Evolutionary conservation across 1,140 invertebrate genomes (phyloP), one percentile per base, ranked within the genome.

Genomic region (Lepeophtheirus salmonis): DNA sequence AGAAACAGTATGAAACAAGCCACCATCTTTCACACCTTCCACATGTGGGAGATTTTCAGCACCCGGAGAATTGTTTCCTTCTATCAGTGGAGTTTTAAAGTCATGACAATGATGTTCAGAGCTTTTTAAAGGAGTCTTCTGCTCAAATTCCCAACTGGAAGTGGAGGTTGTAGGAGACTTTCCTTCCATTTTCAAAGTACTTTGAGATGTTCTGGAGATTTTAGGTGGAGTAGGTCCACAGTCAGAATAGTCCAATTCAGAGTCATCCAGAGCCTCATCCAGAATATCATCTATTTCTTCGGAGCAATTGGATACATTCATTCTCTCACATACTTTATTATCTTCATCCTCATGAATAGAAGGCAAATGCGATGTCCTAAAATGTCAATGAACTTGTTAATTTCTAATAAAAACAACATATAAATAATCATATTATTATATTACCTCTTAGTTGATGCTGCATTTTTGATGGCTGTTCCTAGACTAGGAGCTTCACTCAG

Each of bases 231-330:
- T 25, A 51, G 57, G 30, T 14, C 10, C 12, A 16, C 10, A 12
- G 22, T 18, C 53, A 21, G 16, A 18, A 6, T 22, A 16, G 12
- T 21, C 53, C 12, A 18, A 10, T 6, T 60, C 4, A 53, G 49
- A 56, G 49, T 61, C 59, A 30, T 61, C 50, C 25, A 61, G 18
- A 23, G 59, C 59, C 17, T 61, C 59, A 23, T 61, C 59, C 14
- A 61, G 23, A 18, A 61, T 61, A 23, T 61, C 59, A 21, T 61
- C 50, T n/a, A 61, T 55, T 14, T 61, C 59, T 3, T 53, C 59
- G 18, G 30, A 41, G 30, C 30, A 41, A 41, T 41, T 41, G n/a
- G n/a, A 6, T 41, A 41, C 30, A 10, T 6, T 41, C 30, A n/a
- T n/a, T n/a, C n/a, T n/a, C n/a, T n/a, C n/a, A n/a, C n/a, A n/a